Percentiles rank a stretch among this genome's conserved stretches.
Conservation (phyloP, 2,888 invertebrate species). For the Dysmachus trigonus region DNA sequence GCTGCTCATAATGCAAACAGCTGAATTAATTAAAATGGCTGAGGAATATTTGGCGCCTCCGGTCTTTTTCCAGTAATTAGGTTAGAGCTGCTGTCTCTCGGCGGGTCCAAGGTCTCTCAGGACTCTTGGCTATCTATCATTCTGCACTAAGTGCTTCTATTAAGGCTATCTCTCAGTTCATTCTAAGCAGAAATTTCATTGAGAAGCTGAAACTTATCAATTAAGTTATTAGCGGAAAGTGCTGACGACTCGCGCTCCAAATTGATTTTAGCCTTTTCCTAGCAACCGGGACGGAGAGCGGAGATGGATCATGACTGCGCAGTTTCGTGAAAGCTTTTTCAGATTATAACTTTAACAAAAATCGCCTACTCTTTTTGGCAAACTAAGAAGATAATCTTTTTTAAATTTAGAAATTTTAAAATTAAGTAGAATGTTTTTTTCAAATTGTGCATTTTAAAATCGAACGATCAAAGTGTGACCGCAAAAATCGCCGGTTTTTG, state of each 20-base stretch:
- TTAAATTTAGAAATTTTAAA: too few species aligned
- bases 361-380: too few species aligned
- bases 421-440: too few species aligned
- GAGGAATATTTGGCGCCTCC: slow-evolving; percentile 8
- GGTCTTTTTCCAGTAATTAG: slow-evolving; percentile 7
- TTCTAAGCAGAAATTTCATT: neutral
- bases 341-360: too few species aligned
- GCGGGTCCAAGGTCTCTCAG: neutral
- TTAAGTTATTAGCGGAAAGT: neutral
- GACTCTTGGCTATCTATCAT: neutral
- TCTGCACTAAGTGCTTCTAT: slow-evolving; percentile 1
- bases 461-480: too few species aligned
- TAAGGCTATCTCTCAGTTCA: neutral
- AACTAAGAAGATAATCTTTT: too few species aligned
- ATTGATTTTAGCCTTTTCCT: neutral
- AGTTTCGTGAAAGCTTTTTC: neutral
- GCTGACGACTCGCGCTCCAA: neutral
- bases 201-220: slow-evolving; percentile 1
- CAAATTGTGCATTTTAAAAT: too few species aligned
- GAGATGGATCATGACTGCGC: neutral
- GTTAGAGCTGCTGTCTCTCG: neutral
- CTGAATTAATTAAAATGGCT: slow-evolving; percentile 22
- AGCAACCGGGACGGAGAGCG: neutral
- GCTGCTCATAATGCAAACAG: neutral
- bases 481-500: too few species aligned